Evolutionary conservation across 2,797 vertebrate species (phyloP).

Genomic region (Myotis pilosus): DNA sequence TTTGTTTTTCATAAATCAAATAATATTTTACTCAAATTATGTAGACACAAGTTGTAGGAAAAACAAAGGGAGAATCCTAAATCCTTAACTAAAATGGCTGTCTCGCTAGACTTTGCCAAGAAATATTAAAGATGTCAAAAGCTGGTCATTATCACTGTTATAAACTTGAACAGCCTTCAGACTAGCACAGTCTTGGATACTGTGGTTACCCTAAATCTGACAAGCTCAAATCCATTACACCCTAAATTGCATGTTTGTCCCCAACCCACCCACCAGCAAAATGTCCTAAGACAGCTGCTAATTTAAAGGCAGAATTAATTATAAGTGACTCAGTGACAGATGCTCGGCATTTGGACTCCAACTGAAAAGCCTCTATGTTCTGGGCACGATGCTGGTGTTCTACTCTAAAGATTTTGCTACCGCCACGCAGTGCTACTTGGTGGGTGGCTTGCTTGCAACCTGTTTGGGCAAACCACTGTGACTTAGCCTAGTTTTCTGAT

Average conservation of each 20-base stretch:
- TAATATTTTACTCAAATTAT: not conserved
- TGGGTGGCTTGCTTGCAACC: slow-evolving; percentile 52
- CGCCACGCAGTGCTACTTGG: not conserved
- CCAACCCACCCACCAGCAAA: slow-evolving; percentile 41
- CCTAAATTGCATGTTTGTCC: not conserved
- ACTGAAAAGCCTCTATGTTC: slow-evolving; percentile 39
- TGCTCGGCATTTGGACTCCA: slow-evolving; percentile 48
- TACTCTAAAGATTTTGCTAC: not conserved
- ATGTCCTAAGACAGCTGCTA: slow-evolving; percentile 61
- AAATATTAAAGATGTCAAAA: slow-evolving; percentile 25
- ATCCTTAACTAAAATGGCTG: not conserved
- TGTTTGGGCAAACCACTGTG: slow-evolving; percentile 60
- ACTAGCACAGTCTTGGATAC: not conserved
- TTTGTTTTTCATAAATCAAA: not conserved
- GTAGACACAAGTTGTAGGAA: not conserved
- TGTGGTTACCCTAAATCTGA: not conserved
- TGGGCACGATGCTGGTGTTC: not conserved
- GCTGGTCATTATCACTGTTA: not conserved
- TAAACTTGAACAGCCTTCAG: not conserved
- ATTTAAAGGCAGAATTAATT: slow-evolving; percentile 73
- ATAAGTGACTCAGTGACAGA: slow-evolving; percentile 61
- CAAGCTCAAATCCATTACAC: not conserved
- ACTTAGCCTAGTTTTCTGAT: slow-evolving; percentile 62
- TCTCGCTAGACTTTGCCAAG: not conserved
- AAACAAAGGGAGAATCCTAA: not conserved